These are phyloP conservation scores for Rhingia rostrata DNA, from an alignment of 2,888 invertebrate species.

Conservation along the genomic window DNA sequence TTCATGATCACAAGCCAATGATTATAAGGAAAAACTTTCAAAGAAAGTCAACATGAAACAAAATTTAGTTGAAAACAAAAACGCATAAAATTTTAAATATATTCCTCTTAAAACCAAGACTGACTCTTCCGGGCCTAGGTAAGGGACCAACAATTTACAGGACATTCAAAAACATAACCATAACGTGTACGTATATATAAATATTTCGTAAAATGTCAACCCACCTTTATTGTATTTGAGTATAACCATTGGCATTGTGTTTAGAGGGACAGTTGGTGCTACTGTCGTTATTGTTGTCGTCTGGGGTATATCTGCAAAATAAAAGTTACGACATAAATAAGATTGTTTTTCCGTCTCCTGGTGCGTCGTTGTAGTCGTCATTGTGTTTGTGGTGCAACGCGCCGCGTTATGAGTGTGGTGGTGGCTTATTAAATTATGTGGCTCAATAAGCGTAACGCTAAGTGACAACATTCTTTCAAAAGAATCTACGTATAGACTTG, in stretches of 20 bases:
- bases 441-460: constrained; percentile 53
- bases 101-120: too few relatives aligned
- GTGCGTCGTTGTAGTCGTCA: background rate
- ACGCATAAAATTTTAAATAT: background rate
- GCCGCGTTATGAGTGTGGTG: background rate
- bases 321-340: constrained; percentile 66
- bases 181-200: constrained; percentile 2
- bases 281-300: constrained; percentile 82
- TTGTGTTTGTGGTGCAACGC: background rate
- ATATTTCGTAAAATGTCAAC: constrained; percentile 66
- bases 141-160: background rate
- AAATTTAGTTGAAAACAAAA: constrained; percentile 32
- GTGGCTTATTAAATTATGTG: constrained; percentile 59
- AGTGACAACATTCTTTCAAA: constrained; percentile 53
- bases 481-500: constrained; percentile 7
- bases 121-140: too few relatives aligned
- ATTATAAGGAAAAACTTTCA: constrained; percentile 71
- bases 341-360: constrained; percentile 30
- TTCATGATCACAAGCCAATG: constrained; percentile 69
- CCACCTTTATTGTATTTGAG: constrained; percentile 82
- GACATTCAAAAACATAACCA: background rate
- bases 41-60: constrained; percentile 73
- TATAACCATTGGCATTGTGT: constrained; percentile 80
- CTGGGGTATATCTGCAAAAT: constrained; percentile 81
- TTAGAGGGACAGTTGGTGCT: constrained; percentile 81